Conservation (phyloP, 2,797 vertebrate species). For the Myiotriccus ornatus region DNA sequence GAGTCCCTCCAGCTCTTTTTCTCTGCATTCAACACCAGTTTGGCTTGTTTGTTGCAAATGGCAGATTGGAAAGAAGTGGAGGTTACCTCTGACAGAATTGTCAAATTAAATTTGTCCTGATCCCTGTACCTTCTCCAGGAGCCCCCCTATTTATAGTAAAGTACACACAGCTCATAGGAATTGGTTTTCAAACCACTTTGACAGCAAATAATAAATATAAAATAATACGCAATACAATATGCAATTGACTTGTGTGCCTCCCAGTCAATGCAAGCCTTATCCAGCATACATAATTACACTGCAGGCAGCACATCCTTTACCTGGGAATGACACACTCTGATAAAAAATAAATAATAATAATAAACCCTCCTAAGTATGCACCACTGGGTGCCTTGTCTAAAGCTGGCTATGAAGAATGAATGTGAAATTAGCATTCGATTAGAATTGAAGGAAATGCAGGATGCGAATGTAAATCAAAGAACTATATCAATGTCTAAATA, state of each 20-base stretch:
- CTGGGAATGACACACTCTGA: conserved; percentile 46
- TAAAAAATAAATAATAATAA: conserved; percentile 56
- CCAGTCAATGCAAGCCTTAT: conserved; percentile 38
- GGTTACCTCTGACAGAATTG: conserved; percentile 66
- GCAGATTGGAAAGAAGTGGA: conserved; percentile 54
- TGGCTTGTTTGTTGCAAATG: conserved; percentile 11
- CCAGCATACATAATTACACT: conserved; percentile 68
- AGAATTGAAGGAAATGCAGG: conserved; percentile 42
- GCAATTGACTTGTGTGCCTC: conserved; percentile 66
- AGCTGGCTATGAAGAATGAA: conserved; percentile 54
- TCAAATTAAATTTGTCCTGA: conserved; percentile 70
- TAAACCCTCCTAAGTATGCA: neutral
- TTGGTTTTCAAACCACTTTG: conserved; percentile 65
- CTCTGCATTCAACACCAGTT: conserved; percentile 35
- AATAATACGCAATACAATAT: conserved; percentile 64
- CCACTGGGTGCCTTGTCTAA: conserved; percentile 49
- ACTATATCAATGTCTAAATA: conserved; percentile 20
- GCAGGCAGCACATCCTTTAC: conserved; percentile 56
- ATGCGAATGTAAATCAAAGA: conserved; percentile 29
- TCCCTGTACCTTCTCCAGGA: conserved; percentile 51
- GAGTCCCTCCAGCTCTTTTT: neutral
- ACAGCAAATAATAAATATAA: conserved; percentile 66
- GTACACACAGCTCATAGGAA: conserved; percentile 42
- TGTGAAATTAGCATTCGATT: conserved; percentile 65
- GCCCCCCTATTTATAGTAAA: conserved; percentile 60